Conservation (phyloP, 1,140 invertebrate species). For the Drosophila pectinifera region DNA sequence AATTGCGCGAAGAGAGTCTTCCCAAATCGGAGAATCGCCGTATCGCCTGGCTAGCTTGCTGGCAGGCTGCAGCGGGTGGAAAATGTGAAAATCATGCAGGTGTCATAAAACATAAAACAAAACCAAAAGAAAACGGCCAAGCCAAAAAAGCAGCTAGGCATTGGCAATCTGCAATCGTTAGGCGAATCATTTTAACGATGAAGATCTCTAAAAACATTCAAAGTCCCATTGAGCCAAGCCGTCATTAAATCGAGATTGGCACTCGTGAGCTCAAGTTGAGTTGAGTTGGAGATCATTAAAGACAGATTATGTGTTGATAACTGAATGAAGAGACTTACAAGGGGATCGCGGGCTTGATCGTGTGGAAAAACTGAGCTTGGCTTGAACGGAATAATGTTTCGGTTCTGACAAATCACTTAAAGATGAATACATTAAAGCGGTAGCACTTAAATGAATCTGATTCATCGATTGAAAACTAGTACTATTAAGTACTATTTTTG, state of each 20-base stretch:
- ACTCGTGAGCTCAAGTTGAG: conserved; percentile 36
- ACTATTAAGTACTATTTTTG: neutral
- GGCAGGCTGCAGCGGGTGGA: conserved; percentile 59
- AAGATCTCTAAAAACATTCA: conserved; percentile 44
- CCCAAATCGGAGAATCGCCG: conserved; percentile 39
- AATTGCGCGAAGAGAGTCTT: conserved; percentile 69
- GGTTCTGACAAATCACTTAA: conserved; percentile 28
- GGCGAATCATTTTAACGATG: conserved; percentile 55
- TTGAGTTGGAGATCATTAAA: conserved; percentile 32
- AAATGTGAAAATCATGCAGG: conserved; percentile 81
- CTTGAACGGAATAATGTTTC: neutral
- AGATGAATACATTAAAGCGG: neutral
- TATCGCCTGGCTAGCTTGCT: conserved; percentile 1
- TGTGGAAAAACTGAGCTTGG: neutral
- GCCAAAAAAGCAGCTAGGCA: conserved; percentile 19
- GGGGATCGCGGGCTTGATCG: neutral
- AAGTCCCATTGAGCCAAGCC: conserved; percentile 35
- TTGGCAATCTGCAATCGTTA: conserved; percentile 48
- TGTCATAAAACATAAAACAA: conserved; percentile 80
- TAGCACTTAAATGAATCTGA: neutral
- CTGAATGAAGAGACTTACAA: conserved; percentile 33
- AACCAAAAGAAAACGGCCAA: conserved; percentile 10
- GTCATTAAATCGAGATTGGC: conserved; percentile 42
- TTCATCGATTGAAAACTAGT: neutral
- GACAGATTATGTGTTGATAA: conserved; percentile 31